These are phyloP conservation scores for Cryptops parisi DNA, from an alignment of 2,888 invertebrate species.

Conservation along the genomic window DNA sequence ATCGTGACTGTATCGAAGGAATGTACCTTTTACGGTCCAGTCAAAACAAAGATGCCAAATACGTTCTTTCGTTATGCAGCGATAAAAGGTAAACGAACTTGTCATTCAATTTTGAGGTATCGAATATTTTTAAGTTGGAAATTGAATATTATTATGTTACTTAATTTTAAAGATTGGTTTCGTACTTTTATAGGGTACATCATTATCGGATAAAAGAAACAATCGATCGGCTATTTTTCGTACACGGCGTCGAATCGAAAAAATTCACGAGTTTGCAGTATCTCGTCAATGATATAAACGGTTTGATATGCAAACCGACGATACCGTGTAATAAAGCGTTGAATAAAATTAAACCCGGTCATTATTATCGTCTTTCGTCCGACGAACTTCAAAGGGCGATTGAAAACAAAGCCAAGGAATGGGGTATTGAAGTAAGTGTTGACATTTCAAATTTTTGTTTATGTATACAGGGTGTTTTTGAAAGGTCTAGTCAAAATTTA, in stretches of 20 bases:
- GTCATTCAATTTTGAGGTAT: no score
- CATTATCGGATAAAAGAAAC: conserved; percentile 24
- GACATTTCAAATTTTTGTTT: no score
- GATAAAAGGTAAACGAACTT: conserved; percentile 21
- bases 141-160: conserved; percentile 7
- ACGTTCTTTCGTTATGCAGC: conserved; percentile 23
- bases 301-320: conserved; percentile 22
- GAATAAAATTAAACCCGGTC: conserved; percentile 22
- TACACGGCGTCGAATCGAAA: conserved; percentile 23
- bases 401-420: conserved; percentile 21
- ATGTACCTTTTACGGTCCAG: conserved; percentile 23
- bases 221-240: conserved; percentile 21
- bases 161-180: conserved; percentile 3
- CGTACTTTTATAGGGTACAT: conserved; percentile 19
- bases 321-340: conserved; percentile 22
- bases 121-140: conserved; percentile 1
- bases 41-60: conserved; percentile 20
- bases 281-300: conserved; percentile 22
- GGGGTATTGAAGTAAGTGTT: conserved; percentile 22
- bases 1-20: conserved; percentile 24
- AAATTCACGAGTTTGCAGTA: conserved; percentile 21
- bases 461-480: no score
- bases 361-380: conserved; percentile 22
- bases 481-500: no score
- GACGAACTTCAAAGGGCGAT: conserved; percentile 21